Evolutionary conservation across 2,888 invertebrate genomes (phyloP).

Genomic region (Tineola bisselliella): DNA sequence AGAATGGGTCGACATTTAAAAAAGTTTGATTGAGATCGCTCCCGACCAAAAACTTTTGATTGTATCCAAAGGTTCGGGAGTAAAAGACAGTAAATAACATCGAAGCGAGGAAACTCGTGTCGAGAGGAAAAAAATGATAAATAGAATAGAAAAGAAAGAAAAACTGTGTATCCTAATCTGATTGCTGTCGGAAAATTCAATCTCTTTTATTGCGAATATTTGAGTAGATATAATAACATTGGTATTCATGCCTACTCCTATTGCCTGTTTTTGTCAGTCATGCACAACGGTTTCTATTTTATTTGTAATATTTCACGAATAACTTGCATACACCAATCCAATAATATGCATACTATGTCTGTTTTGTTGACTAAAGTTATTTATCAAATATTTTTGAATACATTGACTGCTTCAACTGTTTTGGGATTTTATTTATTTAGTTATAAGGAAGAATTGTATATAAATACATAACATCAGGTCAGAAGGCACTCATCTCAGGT

Average conservation of each 20-base stretch:
- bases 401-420: constrained; percentile 8
- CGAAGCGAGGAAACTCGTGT: constrained; percentile 24
- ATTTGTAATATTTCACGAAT: constrained; percentile 10
- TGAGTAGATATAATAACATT: constrained; percentile 13
- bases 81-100: constrained; percentile 40
- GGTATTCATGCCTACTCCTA: constrained; percentile 12
- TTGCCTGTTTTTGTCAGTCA: constrained; percentile 10
- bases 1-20: constrained; percentile 34
- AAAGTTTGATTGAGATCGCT: constrained; percentile 60
- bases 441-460: no score
- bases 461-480: no score
- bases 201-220: constrained; percentile 25
- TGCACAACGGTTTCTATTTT: neutral
- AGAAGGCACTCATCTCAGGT: no score
- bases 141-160: constrained; percentile 14
- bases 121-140: constrained; percentile 17
- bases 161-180: constrained; percentile 20
- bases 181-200: constrained; percentile 26
- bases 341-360: neutral
- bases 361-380: neutral
- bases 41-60: constrained; percentile 46
- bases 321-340: constrained; percentile 7
- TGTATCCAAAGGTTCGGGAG: constrained; percentile 49
- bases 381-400: neutral
- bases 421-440: no score